Evolutionary conservation across 2,888 invertebrate species (phyloP).

Genomic region (Archaeoteleia sp.): DNA sequence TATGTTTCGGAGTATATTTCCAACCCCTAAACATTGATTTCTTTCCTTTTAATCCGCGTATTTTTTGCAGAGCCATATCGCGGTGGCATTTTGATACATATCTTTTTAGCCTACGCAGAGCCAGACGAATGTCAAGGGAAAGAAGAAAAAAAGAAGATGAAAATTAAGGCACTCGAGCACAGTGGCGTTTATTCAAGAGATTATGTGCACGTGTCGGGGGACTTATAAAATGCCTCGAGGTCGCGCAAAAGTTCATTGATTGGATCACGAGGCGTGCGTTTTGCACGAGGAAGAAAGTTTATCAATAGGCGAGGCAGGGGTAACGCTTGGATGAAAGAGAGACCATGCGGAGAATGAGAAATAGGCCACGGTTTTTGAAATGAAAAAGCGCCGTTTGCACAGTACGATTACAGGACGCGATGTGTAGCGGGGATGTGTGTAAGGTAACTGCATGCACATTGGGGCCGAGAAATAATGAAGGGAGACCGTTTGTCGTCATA

Average conservation of each 20-base stretch:
- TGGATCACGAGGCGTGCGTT: slow-evolving; percentile 16
- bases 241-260: slow-evolving; percentile 37
- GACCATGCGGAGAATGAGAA: slow-evolving; percentile 7
- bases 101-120: too few relatives aligned
- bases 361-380: slow-evolving; percentile 14
- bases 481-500: slow-evolving; percentile 33
- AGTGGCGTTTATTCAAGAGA: slow-evolving; percentile 28
- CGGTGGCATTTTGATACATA: too few relatives aligned
- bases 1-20: too few relatives aligned
- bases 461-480: slow-evolving; percentile 34
- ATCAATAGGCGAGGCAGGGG: too few relatives aligned
- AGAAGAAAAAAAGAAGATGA: background rate
- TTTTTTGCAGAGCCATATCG: too few relatives aligned
- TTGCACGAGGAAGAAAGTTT: slow-evolving; percentile 2
- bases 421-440: slow-evolving; percentile 8
- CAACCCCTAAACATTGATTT: too few relatives aligned
- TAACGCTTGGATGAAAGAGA: too few relatives aligned
- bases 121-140: too few relatives aligned
- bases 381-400: slow-evolving; percentile 6
- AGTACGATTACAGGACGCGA: slow-evolving; percentile 1
- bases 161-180: slow-evolving; percentile 11
- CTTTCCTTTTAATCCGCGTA: too few relatives aligned
- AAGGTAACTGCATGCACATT: slow-evolving; percentile 39
- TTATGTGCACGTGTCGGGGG: slow-evolving; percentile 22
- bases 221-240: slow-evolving; percentile 28